Base-by-base conservation (phyloP, 2,888 invertebrate genomes). In the Leistus spinibarbis region DNA sequence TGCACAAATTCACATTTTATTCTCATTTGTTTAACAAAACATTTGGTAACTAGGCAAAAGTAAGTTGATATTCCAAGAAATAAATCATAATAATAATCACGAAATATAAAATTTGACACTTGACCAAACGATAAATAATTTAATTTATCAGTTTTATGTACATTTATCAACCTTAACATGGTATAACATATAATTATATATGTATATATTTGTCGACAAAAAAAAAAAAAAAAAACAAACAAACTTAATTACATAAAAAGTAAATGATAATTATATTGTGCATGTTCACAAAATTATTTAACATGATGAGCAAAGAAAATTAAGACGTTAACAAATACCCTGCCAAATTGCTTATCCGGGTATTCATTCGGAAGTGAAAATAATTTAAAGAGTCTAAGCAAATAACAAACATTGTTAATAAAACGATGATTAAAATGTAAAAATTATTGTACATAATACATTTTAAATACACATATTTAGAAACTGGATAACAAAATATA, bases 51-150 rank as follows among this genome's bases (percentile, higher is more conserved):
- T 40, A 40, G 40, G 40, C 40, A 40, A 40, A 40, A 40, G 17
- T 22, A 56, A 24, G 23, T 56, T 24, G 68, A 68, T 68, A 56
- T 68, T 10, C 13, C 16, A 53, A 10, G 9, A 53, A 53, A 53
- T 53, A 53, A 53, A 10, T 53, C 7, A 20, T 57, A 19, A 19
- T 57, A 5, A 20, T 57, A 10, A 17, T 17, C 23, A 67, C 20
- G 40, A 27, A 40, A 66, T 16, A n/a, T 66, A 20, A 40, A 66
- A 53, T 66, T 66, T 66, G 62, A 62, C 62, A 23, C 62, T 62
- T 62, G 62, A 53, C 54, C 54, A 67, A 62, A 22, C 22, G 62
- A 62, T 62, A 54, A 53, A 40, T 54, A 53, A 40, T 53, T 22
- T 67, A 17, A 54, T 22, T n/a, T 40, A 40, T 40, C 40, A 13